These are phyloP conservation scores for Excalfactoria chinensis DNA, from an alignment of 2,113 vertebrate species.

Conservation along the genomic window DNA sequence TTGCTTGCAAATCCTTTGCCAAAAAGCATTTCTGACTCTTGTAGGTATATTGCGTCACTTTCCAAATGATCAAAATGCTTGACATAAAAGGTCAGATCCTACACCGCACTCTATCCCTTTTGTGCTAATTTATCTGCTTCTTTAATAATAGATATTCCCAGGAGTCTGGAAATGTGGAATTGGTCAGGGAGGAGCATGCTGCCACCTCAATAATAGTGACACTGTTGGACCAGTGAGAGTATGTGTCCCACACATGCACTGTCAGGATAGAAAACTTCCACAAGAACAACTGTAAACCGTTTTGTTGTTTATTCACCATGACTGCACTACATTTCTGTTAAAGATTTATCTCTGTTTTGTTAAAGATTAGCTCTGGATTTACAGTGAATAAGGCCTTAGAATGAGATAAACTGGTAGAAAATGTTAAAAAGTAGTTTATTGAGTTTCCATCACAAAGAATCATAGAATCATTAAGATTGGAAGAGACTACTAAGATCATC, in stretches of 20 bases:
- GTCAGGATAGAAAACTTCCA: background rate
- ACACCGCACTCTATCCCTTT: background rate
- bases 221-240: background rate
- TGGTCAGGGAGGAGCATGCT: background rate
- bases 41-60: background rate
- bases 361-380: background rate
- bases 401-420: background rate
- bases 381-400: background rate
- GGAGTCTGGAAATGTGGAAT: background rate
- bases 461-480: too few species aligned
- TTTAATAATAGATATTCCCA: background rate
- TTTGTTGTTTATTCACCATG: background rate
- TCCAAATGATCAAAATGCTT: background rate
- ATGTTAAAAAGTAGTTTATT: background rate
- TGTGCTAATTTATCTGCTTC: background rate
- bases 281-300: background rate
- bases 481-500: too few species aligned
- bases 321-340: background rate
- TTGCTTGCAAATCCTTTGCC: background rate
- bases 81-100: background rate
- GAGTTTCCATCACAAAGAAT: background rate
- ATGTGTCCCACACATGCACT: background rate
- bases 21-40: background rate
- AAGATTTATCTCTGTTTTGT: background rate
- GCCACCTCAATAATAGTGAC: background rate